Evolutionary conservation across 2,797 vertebrate species (phyloP).

Genomic region (Sitta carolinensis): DNA sequence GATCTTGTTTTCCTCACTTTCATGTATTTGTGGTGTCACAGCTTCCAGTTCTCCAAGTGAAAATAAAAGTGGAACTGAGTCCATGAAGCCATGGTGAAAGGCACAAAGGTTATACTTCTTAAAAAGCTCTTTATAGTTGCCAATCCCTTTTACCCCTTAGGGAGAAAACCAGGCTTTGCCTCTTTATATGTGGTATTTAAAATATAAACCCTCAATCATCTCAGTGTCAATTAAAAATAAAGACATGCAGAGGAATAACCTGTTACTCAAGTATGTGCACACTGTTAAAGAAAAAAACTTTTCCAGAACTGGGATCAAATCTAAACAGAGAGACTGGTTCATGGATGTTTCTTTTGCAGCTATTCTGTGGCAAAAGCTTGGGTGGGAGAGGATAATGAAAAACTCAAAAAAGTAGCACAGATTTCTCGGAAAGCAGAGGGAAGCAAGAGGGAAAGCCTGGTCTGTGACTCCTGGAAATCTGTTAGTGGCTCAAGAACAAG

Average conservation of each 20-base stretch:
- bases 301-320: neutral
- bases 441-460: neutral
- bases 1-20: slow-evolving; percentile 64
- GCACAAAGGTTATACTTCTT: slow-evolving; percentile 5
- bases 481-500: neutral
- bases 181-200: slow-evolving; percentile 1
- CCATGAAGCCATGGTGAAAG: neutral
- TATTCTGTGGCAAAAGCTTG: neutral
- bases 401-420: neutral
- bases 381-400: neutral
- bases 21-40: slow-evolving; percentile 40
- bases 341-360: neutral
- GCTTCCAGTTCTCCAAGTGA: slow-evolving; percentile 57
- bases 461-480: neutral
- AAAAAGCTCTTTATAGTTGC: neutral
- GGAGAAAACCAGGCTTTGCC: neutral
- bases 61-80: slow-evolving; percentile 43
- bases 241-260: slow-evolving; percentile 25
- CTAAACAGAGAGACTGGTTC: neutral
- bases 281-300: neutral
- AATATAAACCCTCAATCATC: neutral
- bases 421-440: neutral
- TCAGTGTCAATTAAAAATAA: slow-evolving; percentile 19
- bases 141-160: neutral
- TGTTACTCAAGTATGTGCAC: neutral